phyloP scores from a whole-genome alignment of 2,888 invertebrate genomes.

The Trimorus sp. region DNA sequence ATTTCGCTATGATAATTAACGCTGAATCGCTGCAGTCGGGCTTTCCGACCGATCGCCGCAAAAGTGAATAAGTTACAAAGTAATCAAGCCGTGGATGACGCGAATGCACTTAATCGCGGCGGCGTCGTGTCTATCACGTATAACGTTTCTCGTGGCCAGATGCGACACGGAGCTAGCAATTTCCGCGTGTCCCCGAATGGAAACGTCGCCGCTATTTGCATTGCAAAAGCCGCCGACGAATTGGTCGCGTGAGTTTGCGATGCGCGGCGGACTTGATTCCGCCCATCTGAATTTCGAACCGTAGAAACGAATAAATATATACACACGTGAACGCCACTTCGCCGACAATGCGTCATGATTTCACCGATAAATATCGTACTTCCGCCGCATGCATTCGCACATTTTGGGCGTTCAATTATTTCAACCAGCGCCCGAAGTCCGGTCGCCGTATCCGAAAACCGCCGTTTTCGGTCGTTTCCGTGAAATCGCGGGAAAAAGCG shows the following conservation, averaged over 20 bases:
- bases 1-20: no score
- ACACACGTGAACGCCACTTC: slow-evolving; percentile 22
- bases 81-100: slow-evolving; percentile 45
- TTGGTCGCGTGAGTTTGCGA: slow-evolving; percentile 57
- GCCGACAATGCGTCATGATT: slow-evolving; percentile 44
- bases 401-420: slow-evolving; percentile 2
- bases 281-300: slow-evolving; percentile 67
- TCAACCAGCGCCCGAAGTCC: background rate
- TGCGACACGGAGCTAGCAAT: slow-evolving; percentile 65
- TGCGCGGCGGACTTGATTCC: slow-evolving; percentile 48
- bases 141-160: slow-evolving; percentile 62
- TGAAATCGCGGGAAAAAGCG: no score
- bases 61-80: slow-evolving; percentile 31
- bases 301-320: slow-evolving; percentile 56
- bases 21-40: no score
- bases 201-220: slow-evolving; percentile 73
- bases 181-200: slow-evolving; percentile 67
- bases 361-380: slow-evolving; percentile 24
- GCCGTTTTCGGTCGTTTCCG: no score
- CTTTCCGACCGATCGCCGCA: background rate
- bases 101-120: slow-evolving; percentile 62
- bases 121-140: slow-evolving; percentile 59
- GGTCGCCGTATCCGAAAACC: background rate
- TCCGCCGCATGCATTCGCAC: background rate
- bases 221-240: slow-evolving; percentile 73